Base-by-base conservation (phyloP, 2,888 invertebrate species). In the Parasteatoda lunata region DNA sequence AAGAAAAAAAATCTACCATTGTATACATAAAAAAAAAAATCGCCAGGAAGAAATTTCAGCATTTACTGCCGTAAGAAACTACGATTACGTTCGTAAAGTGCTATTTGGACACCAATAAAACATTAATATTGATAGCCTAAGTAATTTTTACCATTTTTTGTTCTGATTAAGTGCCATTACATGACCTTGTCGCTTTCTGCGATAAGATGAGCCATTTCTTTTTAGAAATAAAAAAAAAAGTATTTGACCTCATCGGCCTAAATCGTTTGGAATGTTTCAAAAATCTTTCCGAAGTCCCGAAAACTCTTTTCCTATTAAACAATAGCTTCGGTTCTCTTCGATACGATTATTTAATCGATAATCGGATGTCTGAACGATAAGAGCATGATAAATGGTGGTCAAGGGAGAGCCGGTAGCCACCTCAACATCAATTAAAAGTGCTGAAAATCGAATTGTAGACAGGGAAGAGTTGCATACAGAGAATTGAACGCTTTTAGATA, bases 301-400 rank as follows among this genome's bases (percentile, higher is more conserved):
- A 59, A 59, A 8, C 59, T 59, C 59, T 59, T 59, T 59, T 59
- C 69, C 84, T 77, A 84, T 84, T 84, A 84, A 84, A 84, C 78
- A 84, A 84, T 78, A 84, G 84, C 78, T 75, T 76, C 66, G 70
- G 51, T 69, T 76, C 77, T 66, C 70, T 65, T 86, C 85, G 85
- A 86, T 86, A 86, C 85, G 85, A 86, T 86, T 86, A 86, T 77
- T 77, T 76, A 86, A 85, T 85, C 85, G 85, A 85, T 85, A 85
- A 85, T 85, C 85, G 85, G 79, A 79, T 85, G 79, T 79, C 65
- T 73, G 65, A 52, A 59, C 80, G 85, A 85, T 85, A 85, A 79
- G 75, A 51, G 65, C 76, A 71, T 80, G 80, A 86, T 86, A 86
- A 77, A 80, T 86, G 70, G 76, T 80, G 80, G 85, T 80, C 80